phyloP scores from a whole-genome alignment of 2,113 vertebrate species.

The Taxidea taxus region DNA sequence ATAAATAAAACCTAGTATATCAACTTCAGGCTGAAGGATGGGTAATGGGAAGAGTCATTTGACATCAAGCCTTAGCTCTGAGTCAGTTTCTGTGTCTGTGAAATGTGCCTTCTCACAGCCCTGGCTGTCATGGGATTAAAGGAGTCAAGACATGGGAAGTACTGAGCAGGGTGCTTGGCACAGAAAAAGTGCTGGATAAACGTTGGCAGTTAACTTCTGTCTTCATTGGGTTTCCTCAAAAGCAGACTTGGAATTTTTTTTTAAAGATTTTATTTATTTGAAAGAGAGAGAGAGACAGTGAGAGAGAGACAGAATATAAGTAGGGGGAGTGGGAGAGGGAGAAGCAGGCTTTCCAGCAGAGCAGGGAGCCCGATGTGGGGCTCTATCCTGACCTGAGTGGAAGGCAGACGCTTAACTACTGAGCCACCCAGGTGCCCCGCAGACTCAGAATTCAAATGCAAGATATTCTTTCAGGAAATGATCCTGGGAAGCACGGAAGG shows the following conservation, averaged over 20 bases:
- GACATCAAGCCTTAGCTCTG: constrained; percentile 15
- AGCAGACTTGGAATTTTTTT: not conserved
- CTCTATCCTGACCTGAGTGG: no score
- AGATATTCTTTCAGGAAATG: not conserved
- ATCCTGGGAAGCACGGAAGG: not conserved
- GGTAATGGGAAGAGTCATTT: not conserved
- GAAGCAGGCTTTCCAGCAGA: no score
- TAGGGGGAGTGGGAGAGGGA: no score
- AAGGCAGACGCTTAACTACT: no score
- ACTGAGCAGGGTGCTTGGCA: not conserved
- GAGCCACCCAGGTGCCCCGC: no score
- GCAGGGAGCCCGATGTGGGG: no score
- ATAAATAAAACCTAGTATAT: no score
- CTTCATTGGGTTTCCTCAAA: not conserved
- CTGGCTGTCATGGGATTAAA: not conserved
- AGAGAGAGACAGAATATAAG: no score
- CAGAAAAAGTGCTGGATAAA: not conserved
- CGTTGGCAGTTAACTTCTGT: not conserved
- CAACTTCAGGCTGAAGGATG: not conserved
- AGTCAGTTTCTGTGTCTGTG: not conserved
- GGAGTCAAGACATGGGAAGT: not conserved
- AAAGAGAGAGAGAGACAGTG: no score
- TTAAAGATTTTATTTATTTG: no score
- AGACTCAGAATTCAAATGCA: not conserved
- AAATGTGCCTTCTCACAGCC: not conserved